These are phyloP conservation scores for Microchirus variegatus DNA, from an alignment of 2,797 vertebrate species.

Conservation along the genomic window DNA sequence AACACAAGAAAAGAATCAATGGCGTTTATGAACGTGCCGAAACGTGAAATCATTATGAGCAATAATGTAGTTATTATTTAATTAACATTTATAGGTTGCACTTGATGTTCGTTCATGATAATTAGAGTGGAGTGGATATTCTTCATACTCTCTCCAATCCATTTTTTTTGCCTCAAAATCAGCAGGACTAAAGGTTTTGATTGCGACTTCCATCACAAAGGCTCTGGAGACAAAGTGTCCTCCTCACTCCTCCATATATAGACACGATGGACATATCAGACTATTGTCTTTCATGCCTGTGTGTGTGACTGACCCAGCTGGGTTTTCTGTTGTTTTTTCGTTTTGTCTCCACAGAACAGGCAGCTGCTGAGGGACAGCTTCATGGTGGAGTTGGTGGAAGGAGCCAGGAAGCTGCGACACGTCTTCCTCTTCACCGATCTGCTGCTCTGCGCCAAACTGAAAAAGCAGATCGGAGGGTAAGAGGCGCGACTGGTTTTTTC, in stretches of 20 bases:
- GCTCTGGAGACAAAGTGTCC: too few relatives aligned
- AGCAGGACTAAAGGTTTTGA: too few relatives aligned
- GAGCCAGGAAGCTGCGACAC: slow-evolving; percentile 94
- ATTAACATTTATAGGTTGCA: neutral
- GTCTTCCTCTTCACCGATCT: slow-evolving; percentile 97
- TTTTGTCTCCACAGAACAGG: slow-evolving; percentile 82
- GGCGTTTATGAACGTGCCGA: neutral
- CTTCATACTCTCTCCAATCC: neutral
- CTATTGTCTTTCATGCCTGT: neutral
- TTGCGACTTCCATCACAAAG: too few relatives aligned
- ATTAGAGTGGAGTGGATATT: neutral
- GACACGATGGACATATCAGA: too few relatives aligned
- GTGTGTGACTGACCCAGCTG: neutral
- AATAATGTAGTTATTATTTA: neutral
- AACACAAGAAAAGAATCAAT: slow-evolving; percentile 4
- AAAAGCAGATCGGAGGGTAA: slow-evolving; percentile 98
- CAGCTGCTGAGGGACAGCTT: slow-evolving; percentile 98
- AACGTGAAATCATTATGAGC: neutral
- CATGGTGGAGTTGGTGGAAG: slow-evolving; percentile 98
- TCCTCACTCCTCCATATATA: too few relatives aligned
- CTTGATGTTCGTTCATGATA: slow-evolving; percentile 1
- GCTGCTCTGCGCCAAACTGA: slow-evolving; percentile 97
- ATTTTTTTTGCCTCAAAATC: neutral
- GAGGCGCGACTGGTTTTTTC: slow-evolving; percentile 21
- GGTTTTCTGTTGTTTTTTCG: neutral